A percentile compares a stretch with the other conserved stretches of the same genome.
Conservation (phyloP, 2,888 invertebrate genomes). For the Antheraea yamamai region DNA sequence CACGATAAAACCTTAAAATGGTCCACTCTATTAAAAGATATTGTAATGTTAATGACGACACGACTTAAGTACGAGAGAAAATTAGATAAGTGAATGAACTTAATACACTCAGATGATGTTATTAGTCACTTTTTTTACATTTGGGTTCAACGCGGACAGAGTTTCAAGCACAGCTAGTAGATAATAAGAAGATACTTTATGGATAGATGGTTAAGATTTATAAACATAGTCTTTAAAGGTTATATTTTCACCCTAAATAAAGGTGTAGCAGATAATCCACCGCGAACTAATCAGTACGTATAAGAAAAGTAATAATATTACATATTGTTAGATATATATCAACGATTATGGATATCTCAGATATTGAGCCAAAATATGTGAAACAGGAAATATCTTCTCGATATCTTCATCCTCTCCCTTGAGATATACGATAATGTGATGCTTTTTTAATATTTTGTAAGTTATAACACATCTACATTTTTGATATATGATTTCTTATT, state of each 20-base stretch:
- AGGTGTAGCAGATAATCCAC: background rate
- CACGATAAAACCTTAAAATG: too few species aligned
- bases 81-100: too few species aligned
- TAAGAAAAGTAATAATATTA: background rate
- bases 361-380: background rate
- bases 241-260: background rate
- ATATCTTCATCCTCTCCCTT: slow-evolving; percentile 9
- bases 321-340: background rate
- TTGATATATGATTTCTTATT: background rate
- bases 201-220: background rate
- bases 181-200: too few species aligned
- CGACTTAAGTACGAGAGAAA: too few species aligned
- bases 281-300: background rate
- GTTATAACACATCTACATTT: background rate
- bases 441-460: slow-evolving; percentile 6
- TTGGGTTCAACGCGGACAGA: too few species aligned
- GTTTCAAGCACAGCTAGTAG: too few species aligned
- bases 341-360: background rate
- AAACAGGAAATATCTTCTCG: slow-evolving; percentile 9
- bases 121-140: too few species aligned
- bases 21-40: too few species aligned
- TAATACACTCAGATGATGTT: too few species aligned
- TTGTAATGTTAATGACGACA: too few species aligned
- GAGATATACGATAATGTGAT: slow-evolving; percentile 11
- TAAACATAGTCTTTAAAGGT: background rate